Evolutionary conservation across 2,113 vertebrate species (phyloP).

Genomic region (western clawed frog (Xenopus tropicalis)): DNA sequence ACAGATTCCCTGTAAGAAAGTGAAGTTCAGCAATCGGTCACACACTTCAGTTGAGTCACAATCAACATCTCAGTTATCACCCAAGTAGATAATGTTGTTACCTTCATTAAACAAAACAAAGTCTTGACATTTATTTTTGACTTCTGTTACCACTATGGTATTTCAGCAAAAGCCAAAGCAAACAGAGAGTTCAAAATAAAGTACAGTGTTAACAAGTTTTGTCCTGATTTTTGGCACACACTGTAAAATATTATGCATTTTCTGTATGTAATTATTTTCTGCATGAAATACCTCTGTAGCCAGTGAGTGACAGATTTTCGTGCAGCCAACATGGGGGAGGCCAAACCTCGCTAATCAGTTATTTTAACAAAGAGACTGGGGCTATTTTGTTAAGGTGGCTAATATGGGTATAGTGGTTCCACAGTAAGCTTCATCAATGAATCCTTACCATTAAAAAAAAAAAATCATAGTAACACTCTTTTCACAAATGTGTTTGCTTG

Average conservation of each 20-base stretch:
- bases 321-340: conserved; percentile 14
- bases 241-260: conserved; percentile 10
- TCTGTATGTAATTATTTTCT: conserved; percentile 10
- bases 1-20: too few relatives aligned
- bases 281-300: conserved; percentile 11
- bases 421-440: neutral
- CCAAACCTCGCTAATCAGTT: neutral
- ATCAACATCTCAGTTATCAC: too few relatives aligned
- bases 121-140: too few relatives aligned
- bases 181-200: neutral
- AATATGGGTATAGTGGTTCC: conserved; percentile 18
- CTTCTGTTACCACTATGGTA: too few relatives aligned
- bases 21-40: too few relatives aligned
- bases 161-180: neutral
- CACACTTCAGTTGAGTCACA: too few relatives aligned
- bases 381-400: conserved; percentile 38
- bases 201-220: conserved; percentile 9
- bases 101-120: too few relatives aligned
- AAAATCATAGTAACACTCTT: neutral
- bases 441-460: conserved; percentile 8
- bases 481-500: neutral
- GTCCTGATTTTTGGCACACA: conserved; percentile 33
- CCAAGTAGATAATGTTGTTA: too few relatives aligned
- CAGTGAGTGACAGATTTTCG: conserved; percentile 11
- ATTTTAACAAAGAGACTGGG: neutral